phyloP scores from a whole-genome alignment of 2,888 invertebrate species.

The Deilephila porcellus region DNA sequence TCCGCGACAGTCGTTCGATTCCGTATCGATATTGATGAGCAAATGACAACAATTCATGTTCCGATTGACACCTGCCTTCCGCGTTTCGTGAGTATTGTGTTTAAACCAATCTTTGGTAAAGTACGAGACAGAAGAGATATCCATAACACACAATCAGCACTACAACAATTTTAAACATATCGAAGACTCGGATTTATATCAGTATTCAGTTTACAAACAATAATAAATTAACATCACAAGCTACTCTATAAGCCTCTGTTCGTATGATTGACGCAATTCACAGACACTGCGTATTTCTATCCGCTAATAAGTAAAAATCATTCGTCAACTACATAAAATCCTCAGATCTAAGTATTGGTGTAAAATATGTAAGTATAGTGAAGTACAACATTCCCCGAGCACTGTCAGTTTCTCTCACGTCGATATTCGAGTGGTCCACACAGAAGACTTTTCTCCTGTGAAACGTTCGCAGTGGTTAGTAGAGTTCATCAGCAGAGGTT shows the following conservation, averaged over 20 bases:
- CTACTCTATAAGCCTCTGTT: slow-evolving; percentile 47
- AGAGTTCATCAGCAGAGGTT: slow-evolving; percentile 12
- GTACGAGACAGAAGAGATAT: slow-evolving; percentile 2
- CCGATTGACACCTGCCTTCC: slow-evolving; percentile 31
- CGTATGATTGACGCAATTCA: slow-evolving; percentile 1
- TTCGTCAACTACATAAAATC: slow-evolving; percentile 61
- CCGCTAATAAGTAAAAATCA: slow-evolving; percentile 1
- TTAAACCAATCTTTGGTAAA: slow-evolving; percentile 44
- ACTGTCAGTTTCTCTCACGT: slow-evolving; percentile 67
- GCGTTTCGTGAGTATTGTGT: slow-evolving; percentile 38
- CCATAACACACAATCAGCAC: slow-evolving; percentile 15
- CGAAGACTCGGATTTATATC: slow-evolving; percentile 38
- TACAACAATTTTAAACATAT: slow-evolving; percentile 25
- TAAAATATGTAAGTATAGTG: slow-evolving; percentile 59
- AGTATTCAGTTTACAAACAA: slow-evolving; percentile 32
- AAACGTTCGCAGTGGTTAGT: slow-evolving; percentile 38
- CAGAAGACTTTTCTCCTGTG: slow-evolving; percentile 77
- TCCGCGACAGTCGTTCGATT: not conserved
- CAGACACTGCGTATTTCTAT: not conserved
- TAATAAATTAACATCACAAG: slow-evolving; percentile 45
- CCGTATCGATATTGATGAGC: not conserved
- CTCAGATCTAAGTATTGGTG: slow-evolving; percentile 72
- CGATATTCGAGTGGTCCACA: slow-evolving; percentile 83
- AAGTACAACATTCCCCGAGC: slow-evolving; percentile 25
- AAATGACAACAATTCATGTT: not conserved